Evolutionary conservation across 2,113 vertebrate genomes (phyloP), one percentile per base, ranked within the genome.

Genomic region (Gasterosteus nipponicus): DNA sequence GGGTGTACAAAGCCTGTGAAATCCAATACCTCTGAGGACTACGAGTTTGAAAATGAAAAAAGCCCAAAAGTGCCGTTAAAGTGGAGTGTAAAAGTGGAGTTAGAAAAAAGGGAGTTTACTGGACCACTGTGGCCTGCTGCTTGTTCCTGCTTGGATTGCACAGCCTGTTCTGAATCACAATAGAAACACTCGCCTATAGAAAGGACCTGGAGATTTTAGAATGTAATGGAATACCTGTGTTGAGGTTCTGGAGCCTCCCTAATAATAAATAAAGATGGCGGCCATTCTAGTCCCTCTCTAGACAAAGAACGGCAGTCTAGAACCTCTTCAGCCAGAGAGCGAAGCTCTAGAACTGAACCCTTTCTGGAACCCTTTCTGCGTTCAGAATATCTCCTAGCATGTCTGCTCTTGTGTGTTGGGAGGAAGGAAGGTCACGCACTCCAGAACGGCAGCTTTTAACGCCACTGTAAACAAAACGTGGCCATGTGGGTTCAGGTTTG

Each of bases 341-440:
- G 38, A 31, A 46, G 15, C 22, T 66, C 63, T 33, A 66, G 26
- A 66, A 33, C 46, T 7, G 59, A 22, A 19, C 41, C 16, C 16
- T 35, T 47, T 49, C 46, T 51, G 64, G 64, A 66, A 66, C 29
- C 29, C n/a, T 26, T 26, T 66, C 63, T 8, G 14, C 29, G 35
- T 47, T 49, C 44, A 35, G 11, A 35, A 49, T 38, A 35, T 22
- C 15, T 12, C 14, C 35, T 38, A 10, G 18, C 46, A 51, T 51
- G 18, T 66, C 49, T 16, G 14, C 65, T 54, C 64, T 49, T 19
- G 26, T 64, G n/a, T 60, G 58, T 65, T 39, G n/a, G 42, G 83
- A 84, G 66, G 87, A 79, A 87, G 86, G 78, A 75, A 79, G 74
- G 73, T 82, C 69, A 65, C 67, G 75, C 65, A 44, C 42, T 74